phyloP scores from a whole-genome alignment of 2,888 invertebrate genomes.

The Fabriciana adippe region DNA sequence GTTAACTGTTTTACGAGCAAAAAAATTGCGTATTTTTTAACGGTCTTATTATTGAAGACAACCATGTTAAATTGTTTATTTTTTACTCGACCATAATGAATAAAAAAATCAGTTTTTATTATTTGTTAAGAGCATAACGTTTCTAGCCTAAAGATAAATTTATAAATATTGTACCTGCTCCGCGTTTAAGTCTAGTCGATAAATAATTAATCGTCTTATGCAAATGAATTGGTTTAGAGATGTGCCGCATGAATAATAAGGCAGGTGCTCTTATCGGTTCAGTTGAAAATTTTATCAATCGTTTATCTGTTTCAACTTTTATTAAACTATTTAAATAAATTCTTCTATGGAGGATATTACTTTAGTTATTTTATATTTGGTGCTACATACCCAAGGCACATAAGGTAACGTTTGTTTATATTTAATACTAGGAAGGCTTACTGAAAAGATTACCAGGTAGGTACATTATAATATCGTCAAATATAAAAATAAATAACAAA shows the following conservation, averaged over 20 bases:
- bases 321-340: background rate
- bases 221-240: constrained; percentile 37
- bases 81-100: background rate
- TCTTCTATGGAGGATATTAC: background rate
- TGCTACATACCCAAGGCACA: too few species aligned
- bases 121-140: constrained; percentile 3
- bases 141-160: constrained; percentile 29
- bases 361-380: background rate
- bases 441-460: too few species aligned
- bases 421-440: background rate
- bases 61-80: constrained; percentile 12
- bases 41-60: constrained; percentile 46
- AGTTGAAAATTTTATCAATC: constrained; percentile 34
- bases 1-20: constrained; percentile 61
- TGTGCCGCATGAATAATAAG: constrained; percentile 29
- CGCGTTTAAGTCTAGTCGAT: constrained; percentile 28
- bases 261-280: constrained; percentile 32
- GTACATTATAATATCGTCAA: too few species aligned
- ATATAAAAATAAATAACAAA: too few species aligned
- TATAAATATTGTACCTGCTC: constrained; percentile 23
- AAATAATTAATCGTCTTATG: constrained; percentile 36
- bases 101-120: background rate
- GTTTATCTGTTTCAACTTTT: constrained; percentile 24
- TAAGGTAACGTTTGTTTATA: background rate
- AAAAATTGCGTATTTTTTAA: constrained; percentile 64